Conservation (phyloP, 2,113 vertebrate genomes). For the Phainopepla nitens region DNA sequence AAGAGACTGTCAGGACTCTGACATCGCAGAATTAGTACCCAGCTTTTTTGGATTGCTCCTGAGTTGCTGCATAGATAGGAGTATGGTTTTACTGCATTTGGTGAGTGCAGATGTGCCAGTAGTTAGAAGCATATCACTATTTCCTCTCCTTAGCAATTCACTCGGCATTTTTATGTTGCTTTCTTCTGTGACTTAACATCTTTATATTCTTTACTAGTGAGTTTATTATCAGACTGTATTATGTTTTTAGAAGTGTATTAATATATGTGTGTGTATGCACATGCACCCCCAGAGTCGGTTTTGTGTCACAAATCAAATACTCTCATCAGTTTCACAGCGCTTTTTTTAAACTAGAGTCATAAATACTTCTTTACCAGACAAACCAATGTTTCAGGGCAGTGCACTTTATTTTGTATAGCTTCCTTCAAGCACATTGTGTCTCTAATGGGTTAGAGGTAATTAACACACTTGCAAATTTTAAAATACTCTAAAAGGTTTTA, state of each 20-base stretch:
- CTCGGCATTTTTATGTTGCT: neutral
- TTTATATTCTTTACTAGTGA: neutral
- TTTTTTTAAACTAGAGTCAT: neutral
- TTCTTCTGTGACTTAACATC: neutral
- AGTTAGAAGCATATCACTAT: neutral
- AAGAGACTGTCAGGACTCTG: neutral
- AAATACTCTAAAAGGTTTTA: neutral
- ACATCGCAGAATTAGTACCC: neutral
- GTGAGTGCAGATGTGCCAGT: neutral
- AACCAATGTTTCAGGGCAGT: neutral
- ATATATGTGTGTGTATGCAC: neutral
- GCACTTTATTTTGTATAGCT: neutral
- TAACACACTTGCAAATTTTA: neutral
- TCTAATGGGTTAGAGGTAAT: neutral
- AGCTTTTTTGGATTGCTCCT: neutral
- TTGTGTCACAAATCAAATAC: neutral
- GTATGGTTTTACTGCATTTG: neutral
- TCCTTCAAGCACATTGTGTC: neutral
- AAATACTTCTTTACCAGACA: slow-evolving; percentile 3
- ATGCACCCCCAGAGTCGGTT: neutral
- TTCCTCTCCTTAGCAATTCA: neutral
- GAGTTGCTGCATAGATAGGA: neutral
- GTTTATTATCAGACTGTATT: neutral
- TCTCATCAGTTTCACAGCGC: neutral
- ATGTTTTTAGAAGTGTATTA: neutral